Evolutionary conservation across 1,140 invertebrate genomes (phyloP).

Genomic region (Drosophila punjabiensis): DNA sequence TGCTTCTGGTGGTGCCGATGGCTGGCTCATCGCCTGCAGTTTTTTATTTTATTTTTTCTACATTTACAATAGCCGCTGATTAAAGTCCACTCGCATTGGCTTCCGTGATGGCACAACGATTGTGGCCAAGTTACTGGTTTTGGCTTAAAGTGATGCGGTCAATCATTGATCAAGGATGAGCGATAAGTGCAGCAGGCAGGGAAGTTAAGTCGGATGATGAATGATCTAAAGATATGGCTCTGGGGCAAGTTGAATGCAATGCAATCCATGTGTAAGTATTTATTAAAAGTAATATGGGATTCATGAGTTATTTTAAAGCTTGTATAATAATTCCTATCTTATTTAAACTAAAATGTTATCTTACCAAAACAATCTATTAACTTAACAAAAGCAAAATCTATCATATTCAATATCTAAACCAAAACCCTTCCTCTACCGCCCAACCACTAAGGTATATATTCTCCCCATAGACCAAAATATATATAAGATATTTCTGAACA

Average conservation of each 20-base stretch:
- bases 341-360: neutral
- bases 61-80: slow-evolving; percentile 62
- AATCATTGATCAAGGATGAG: slow-evolving; percentile 45
- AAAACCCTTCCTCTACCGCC: slow-evolving; percentile 15
- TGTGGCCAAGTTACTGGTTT: slow-evolving; percentile 57
- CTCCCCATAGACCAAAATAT: neutral
- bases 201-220: slow-evolving; percentile 23
- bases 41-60: slow-evolving; percentile 27
- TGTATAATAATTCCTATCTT: neutral
- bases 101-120: slow-evolving; percentile 62
- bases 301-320: neutral
- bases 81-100: slow-evolving; percentile 58
- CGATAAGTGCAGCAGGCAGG: slow-evolving; percentile 43
- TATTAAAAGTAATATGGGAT: neutral
- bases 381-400: neutral
- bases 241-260: neutral
- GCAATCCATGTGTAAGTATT: neutral
- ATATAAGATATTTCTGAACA: slow-evolving; percentile 59
- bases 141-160: slow-evolving; percentile 43
- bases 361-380: slow-evolving; percentile 5
- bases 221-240: slow-evolving; percentile 20
- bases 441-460: neutral
- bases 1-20: slow-evolving; percentile 42
- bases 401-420: neutral
- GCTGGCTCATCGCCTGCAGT: slow-evolving; percentile 64